Evolutionary conservation across 2,113 vertebrate species (phyloP).

Genomic region (Henicopernis longicauda): DNA sequence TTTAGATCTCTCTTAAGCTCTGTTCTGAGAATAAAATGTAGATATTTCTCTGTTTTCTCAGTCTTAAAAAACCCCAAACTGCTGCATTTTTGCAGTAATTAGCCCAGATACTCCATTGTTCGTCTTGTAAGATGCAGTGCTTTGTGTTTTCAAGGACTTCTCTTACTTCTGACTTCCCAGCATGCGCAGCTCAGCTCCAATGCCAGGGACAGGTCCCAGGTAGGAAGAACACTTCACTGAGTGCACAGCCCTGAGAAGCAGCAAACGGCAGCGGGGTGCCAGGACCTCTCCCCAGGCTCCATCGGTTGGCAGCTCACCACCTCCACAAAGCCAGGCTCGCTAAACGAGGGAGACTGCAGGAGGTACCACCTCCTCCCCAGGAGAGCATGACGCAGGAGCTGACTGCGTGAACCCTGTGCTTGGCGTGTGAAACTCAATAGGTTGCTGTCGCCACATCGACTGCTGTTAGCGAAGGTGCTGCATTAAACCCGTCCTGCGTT

Average conservation of each 20-base stretch:
- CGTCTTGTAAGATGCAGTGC: background rate
- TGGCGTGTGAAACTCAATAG: accelerated
- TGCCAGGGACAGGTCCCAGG: accelerated
- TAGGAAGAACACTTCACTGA: background rate
- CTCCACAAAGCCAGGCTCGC: accelerated
- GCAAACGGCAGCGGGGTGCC: background rate
- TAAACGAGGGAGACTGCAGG: accelerated
- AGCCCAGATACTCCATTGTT: background rate
- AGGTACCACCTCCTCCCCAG: background rate
- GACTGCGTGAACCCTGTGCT: accelerated
- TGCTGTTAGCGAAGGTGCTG: background rate
- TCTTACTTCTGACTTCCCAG: background rate
- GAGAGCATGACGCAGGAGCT: background rate
- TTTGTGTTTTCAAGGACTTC: background rate
- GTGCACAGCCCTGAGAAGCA: accelerated
- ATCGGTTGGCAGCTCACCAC: background rate
- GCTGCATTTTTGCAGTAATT: background rate
- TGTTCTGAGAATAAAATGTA: slow-evolving; percentile 1
- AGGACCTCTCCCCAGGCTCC: background rate
- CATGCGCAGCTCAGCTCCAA: background rate
- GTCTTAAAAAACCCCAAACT: background rate
- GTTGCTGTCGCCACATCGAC: accelerated
- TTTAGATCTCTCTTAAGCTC: background rate
- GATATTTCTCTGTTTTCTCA: background rate
- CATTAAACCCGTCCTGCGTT: background rate